A percentile compares a stretch with the other conserved stretches of the same genome.
Conservation (phyloP, 2,888 invertebrate species). For the Lasioglossum oenotherae region DNA sequence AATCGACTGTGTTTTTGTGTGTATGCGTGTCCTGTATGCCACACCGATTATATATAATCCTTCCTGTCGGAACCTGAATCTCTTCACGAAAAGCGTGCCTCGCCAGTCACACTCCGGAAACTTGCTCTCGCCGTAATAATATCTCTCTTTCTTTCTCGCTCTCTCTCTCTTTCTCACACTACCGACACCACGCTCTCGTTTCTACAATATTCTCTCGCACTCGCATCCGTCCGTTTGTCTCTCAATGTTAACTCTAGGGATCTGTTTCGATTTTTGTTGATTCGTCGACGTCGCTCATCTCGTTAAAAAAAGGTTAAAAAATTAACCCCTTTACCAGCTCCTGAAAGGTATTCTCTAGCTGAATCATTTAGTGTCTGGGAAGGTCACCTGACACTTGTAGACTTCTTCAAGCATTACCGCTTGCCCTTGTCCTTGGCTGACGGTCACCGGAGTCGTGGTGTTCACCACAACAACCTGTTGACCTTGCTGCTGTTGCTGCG, state of each 20-base stretch:
- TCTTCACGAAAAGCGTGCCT: constrained; percentile 44
- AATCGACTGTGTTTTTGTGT: constrained; percentile 12
- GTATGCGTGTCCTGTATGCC: not conserved
- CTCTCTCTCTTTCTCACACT: not conserved
- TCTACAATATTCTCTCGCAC: constrained; percentile 45
- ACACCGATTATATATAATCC: constrained; percentile 28
- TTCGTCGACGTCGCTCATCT: constrained; percentile 29
- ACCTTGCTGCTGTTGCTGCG: constrained; percentile 78
- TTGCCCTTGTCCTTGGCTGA: constrained; percentile 83
- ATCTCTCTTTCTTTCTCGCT: not conserved
- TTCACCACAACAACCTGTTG: constrained; percentile 84
- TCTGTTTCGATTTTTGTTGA: constrained; percentile 21
- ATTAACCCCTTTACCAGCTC: constrained; percentile 73
- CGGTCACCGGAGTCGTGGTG: constrained; percentile 82
- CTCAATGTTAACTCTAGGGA: constrained; percentile 56
- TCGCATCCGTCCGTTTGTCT: constrained; percentile 33
- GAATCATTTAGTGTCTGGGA: constrained; percentile 84
- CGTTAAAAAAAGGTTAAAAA: constrained; percentile 69
- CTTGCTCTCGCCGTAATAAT: constrained; percentile 19
- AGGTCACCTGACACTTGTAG: constrained; percentile 84
- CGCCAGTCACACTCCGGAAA: constrained; percentile 54
- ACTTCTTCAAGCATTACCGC: constrained; percentile 83
- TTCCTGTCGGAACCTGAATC: constrained; percentile 48
- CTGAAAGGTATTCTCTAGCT: constrained; percentile 73
- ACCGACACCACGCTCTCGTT: constrained; percentile 19